These are phyloP conservation scores for Mastacembelus armatus DNA, from an alignment of 2,797 vertebrate genomes.

Conservation along the genomic window DNA sequence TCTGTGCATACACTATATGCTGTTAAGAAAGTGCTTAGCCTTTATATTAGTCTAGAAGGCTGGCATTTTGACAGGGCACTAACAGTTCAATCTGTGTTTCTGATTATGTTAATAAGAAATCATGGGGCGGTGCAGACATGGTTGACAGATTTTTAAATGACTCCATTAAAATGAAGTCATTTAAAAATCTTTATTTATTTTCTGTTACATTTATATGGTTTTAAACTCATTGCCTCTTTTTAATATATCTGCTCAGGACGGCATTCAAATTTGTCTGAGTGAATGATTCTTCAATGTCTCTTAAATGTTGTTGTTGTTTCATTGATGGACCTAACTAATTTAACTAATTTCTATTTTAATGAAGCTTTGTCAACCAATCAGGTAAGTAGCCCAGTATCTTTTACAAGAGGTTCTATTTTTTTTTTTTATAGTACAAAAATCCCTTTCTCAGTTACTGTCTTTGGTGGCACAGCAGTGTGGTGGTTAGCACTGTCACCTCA, in stretches of 20 bases:
- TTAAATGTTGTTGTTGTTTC: no score
- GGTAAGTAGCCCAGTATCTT: no score
- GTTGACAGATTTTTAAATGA: slow-evolving; percentile 22
- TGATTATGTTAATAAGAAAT: slow-evolving; percentile 34
- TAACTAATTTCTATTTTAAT: no score
- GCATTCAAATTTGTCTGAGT: no score
- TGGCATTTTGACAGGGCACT: slow-evolving; percentile 17
- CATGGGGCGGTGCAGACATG: slow-evolving; percentile 2
- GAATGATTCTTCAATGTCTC: no score
- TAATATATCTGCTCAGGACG: neutral
- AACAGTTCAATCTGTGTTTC: slow-evolving; percentile 26
- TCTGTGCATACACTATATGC: slow-evolving; percentile 3
- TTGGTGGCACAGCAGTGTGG: no score
- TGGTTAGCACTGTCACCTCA: no score
- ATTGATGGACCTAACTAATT: no score
- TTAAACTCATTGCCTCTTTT: slow-evolving; percentile 18
- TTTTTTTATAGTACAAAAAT: no score
- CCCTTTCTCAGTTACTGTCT: no score
- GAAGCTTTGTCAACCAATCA: no score
- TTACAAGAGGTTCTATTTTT: no score
- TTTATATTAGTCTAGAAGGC: slow-evolving; percentile 7
- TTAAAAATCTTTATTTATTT: slow-evolving; percentile 26
- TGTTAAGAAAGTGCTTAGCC: slow-evolving; percentile 31
- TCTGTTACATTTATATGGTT: slow-evolving; percentile 18
- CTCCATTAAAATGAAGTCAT: slow-evolving; percentile 4